Base-by-base conservation (phyloP, 1,140 invertebrate genomes). In the Trichonephila inaurata region DNA sequence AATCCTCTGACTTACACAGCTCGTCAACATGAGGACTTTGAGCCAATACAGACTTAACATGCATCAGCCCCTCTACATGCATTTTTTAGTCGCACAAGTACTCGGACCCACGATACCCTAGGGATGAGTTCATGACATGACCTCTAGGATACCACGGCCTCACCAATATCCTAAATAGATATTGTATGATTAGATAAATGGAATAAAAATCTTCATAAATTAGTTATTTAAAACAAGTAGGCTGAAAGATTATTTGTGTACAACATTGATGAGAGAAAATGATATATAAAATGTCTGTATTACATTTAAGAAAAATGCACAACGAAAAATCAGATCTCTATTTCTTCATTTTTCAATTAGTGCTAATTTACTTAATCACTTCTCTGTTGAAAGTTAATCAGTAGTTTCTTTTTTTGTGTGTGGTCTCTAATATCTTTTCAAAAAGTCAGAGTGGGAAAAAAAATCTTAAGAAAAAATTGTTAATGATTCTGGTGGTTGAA, bases 371-470 rank as follows among this genome's bases (percentile, higher is more conserved):
- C 33, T 77, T 77, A 77, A 77, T 77, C 28, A 77, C 69, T 19
- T 77, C 72, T 40, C 72, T 33, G 72, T 77, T 77, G 72, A 77
- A 77, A 77, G 72, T 77, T 77, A 77, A 77, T 40, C 72, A 77
- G 28, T 33, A 77, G 18, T 18, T 77, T 77, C 28, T 18, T 14
- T 40, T 28, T 33, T 77, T 33, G 19, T 77, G 28, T 77, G 33
- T 18, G 14, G 33, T 40, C 33, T 33, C 16, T 77, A 77, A 77
- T 33, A 77, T 33, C 28, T 40, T 77, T 77, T 28, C 28, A 77
- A 77, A 77, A 77, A 77, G 28, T 33, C 12, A 24, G 3, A 33
- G 24, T 40, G 28, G 14, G 33, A 18, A 18, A 77, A n/a, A 77
- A 77, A 69, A 72, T n/a, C 1, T 4, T 7, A 7, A 16, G 16